These are phyloP conservation scores for Meriones psammophilus DNA, from an alignment of 2,797 vertebrate genomes.

Conservation along the genomic window DNA sequence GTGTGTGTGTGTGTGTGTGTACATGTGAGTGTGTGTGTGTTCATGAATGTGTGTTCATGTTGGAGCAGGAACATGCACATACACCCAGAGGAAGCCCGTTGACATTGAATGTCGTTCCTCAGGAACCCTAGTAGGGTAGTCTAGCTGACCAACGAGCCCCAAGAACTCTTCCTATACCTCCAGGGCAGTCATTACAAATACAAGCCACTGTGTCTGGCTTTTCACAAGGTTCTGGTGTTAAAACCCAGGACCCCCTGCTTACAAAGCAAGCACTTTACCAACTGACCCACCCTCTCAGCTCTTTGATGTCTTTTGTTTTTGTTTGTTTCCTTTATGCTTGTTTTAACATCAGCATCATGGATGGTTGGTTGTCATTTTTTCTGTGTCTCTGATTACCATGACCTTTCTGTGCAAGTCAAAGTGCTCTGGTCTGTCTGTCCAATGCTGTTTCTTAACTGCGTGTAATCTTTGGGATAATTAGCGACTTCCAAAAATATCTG, in stretches of 20 bases:
- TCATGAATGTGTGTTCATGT: background rate
- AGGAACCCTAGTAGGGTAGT: background rate
- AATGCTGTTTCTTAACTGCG: background rate
- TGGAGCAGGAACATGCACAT: background rate
- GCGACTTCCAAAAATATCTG: conserved; percentile 50
- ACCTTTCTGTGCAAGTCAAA: conserved; percentile 50
- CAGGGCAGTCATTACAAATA: background rate
- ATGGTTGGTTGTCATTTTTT: background rate
- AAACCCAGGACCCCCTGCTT: background rate
- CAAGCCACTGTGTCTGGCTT: background rate
- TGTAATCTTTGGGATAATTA: conserved; percentile 22
- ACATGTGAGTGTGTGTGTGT: background rate
- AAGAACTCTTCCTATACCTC: background rate
- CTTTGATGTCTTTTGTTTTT: no score
- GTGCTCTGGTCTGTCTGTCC: background rate
- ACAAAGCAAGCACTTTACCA: background rate
- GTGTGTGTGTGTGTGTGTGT: background rate
- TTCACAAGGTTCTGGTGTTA: background rate
- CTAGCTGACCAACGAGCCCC: background rate
- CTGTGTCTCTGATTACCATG: background rate
- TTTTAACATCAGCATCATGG: background rate
- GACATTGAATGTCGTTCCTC: background rate
- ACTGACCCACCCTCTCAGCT: background rate
- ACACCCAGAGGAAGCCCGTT: background rate
- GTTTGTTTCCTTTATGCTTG: background rate